phyloP scores from a whole-genome alignment of 2,888 invertebrate genomes.

The Griposia aprilina region DNA sequence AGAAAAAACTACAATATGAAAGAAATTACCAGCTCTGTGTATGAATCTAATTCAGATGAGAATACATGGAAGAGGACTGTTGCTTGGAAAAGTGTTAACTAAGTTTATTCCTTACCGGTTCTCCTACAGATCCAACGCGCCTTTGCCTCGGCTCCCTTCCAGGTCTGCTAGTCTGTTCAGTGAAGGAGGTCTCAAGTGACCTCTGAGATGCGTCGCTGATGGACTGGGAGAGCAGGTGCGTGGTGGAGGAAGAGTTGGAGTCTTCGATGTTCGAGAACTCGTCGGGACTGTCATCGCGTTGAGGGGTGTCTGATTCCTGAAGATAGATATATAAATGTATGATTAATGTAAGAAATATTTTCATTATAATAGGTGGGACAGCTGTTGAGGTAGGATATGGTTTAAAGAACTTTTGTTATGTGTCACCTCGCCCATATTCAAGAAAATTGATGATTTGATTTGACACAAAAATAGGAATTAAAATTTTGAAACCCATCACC shows the following conservation, averaged over 20 bases:
- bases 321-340: neutral
- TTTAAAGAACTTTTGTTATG: neutral
- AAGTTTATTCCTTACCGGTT: constrained; percentile 72
- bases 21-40: neutral
- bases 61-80: neutral
- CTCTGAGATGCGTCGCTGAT: constrained; percentile 81
- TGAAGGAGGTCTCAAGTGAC: constrained; percentile 85
- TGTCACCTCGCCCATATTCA: neutral
- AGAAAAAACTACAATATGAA: neutral
- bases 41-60: neutral
- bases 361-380: neutral
- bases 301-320: constrained; percentile 86
- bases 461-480: neutral
- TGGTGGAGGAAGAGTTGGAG: constrained; percentile 85
- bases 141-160: constrained; percentile 73
- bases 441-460: neutral
- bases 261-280: constrained; percentile 86
- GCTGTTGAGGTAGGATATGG: neutral
- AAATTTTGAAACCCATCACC: neutral
- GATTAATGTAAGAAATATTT: neutral
- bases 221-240: constrained; percentile 85
- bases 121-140: constrained; percentile 81
- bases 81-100: too few relatives aligned
- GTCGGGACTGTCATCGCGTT: constrained; percentile 86
- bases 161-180: constrained; percentile 73